phyloP scores from a whole-genome alignment of 2,888 invertebrate genomes.

The Phengaris alcon region DNA sequence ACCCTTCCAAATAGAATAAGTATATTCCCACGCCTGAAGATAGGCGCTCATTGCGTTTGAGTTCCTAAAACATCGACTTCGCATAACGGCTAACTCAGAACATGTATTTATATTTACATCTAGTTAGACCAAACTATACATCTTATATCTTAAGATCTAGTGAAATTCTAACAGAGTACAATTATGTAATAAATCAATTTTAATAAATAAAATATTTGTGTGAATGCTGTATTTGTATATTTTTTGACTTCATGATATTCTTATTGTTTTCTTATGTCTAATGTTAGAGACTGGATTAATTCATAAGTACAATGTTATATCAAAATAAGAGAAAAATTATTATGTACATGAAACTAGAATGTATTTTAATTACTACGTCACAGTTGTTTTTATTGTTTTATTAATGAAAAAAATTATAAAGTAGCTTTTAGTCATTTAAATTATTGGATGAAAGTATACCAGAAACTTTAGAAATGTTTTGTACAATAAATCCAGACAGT shows the following conservation, averaged over 20 bases:
- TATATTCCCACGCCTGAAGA: slow-evolving; percentile 7
- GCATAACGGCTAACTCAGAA: not conserved
- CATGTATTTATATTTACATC: not conserved
- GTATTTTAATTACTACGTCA: too few species aligned
- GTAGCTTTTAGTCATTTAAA: too few species aligned
- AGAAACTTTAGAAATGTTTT: too few species aligned
- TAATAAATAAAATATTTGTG: not conserved
- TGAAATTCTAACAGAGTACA: slow-evolving; percentile 9
- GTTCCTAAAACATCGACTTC: slow-evolving; percentile 11
- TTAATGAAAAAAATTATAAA: too few species aligned
- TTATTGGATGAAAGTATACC: too few species aligned
- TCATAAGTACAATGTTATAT: not conserved
- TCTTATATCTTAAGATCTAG: slow-evolving; percentile 6
- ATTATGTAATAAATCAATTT: slow-evolving; percentile 5
- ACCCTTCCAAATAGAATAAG: slow-evolving; percentile 65
- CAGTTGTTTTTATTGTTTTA: too few species aligned
- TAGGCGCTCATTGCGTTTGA: slow-evolving; percentile 24
- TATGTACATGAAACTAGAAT: too few species aligned
- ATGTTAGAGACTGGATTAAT: not conserved
- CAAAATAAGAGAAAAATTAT: too few species aligned
- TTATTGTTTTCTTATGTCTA: not conserved
- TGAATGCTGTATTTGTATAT: not conserved
- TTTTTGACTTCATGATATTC: slow-evolving; percentile 4
- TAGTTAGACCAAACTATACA: slow-evolving; percentile 23
- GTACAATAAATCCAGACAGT: too few species aligned